phyloP scores from a whole-genome alignment of 2,888 invertebrate genomes.

The Melitaea athalia region DNA sequence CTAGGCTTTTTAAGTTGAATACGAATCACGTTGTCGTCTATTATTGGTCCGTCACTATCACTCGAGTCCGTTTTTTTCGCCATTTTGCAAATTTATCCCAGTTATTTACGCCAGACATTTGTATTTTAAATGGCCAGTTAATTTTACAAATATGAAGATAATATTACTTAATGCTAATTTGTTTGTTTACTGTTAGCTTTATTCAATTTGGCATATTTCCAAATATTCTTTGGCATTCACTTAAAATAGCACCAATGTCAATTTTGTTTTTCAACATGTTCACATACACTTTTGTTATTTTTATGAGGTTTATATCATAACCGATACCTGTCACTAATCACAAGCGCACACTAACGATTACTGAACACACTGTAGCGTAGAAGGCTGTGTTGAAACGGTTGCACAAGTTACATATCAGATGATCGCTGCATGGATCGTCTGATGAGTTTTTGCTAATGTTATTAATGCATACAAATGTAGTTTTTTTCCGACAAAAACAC shows the following conservation, averaged over 20 bases:
- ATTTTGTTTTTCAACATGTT: constrained; percentile 71
- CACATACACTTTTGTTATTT: constrained; percentile 26
- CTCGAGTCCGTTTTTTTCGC: constrained; percentile 61
- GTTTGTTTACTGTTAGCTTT: constrained; percentile 81
- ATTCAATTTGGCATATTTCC: constrained; percentile 71
- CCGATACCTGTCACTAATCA: constrained; percentile 48
- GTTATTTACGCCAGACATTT: constrained; percentile 46
- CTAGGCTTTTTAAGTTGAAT: constrained; percentile 84
- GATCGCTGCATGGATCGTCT: constrained; percentile 57
- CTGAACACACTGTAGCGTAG: constrained; percentile 55
- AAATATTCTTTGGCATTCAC: constrained; percentile 67
- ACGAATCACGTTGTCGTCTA: constrained; percentile 82
- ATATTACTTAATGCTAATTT: constrained; percentile 61
- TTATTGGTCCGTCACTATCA: constrained; percentile 74
- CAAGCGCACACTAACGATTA: constrained; percentile 61
- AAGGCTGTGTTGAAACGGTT: constrained; percentile 51
- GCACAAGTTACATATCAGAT: constrained; percentile 41
- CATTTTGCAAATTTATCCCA: constrained; percentile 55
- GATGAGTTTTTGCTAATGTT: constrained; percentile 62
- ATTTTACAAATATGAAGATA: constrained; percentile 49
- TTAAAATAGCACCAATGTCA: constrained; percentile 79
- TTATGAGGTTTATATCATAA: constrained; percentile 29
- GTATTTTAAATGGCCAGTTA: constrained; percentile 39
- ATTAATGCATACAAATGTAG: constrained; percentile 54
- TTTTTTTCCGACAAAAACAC: constrained; percentile 6